Base-by-base conservation (phyloP, 1,140 invertebrate species). In the Temnothorax longispinosus region DNA sequence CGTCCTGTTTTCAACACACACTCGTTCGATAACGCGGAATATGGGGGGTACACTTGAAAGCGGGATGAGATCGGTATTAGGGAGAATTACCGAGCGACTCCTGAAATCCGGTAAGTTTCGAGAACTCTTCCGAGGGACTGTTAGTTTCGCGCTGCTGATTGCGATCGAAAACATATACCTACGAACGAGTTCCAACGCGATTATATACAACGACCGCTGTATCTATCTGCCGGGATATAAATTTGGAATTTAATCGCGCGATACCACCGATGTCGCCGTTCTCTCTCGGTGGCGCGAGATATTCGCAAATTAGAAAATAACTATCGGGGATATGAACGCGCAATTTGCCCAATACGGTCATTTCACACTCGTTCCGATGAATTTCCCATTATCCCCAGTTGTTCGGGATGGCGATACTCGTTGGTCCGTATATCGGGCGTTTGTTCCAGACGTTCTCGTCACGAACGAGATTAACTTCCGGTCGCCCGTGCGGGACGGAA, bases 381-480 rank as follows among this genome's bases (percentile, higher is more conserved):
- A 74, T 82, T 82, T 82, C 7, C 80, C 67, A 82, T 82, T 82
- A 82, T 58, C 3, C n/a, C 10, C 41, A 18, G 50, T 54, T 38
- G 50, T 56, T 54, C 41, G 32, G 18, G n/a, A 44, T 13, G 47
- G n/a, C 52, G 62, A 10, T 3, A 13, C 5, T 58, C 65, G 52
- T 5, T 58, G 38, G 13, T 4, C 21, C 47, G 27, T 58, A 47
- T 32, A 58, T 72, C 67, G 65, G 65, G 27, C 11, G 38, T n/a
- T 67, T 82, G 27, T 82, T 10, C 38, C 78, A 72, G 65, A 72
- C 52, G 38, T 82, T 72, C 27, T 27, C 35, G 52, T 82, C 71
- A 74, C 67, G 67, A 56, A 21, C 67, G 69, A 74, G 54, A 82
- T 74, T 74, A 74, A 74, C 80, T 72, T 82, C 54, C 67, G 77